Conservation (phyloP, 2,113 vertebrate genomes). For the Pomatostomus ruficeps region DNA sequence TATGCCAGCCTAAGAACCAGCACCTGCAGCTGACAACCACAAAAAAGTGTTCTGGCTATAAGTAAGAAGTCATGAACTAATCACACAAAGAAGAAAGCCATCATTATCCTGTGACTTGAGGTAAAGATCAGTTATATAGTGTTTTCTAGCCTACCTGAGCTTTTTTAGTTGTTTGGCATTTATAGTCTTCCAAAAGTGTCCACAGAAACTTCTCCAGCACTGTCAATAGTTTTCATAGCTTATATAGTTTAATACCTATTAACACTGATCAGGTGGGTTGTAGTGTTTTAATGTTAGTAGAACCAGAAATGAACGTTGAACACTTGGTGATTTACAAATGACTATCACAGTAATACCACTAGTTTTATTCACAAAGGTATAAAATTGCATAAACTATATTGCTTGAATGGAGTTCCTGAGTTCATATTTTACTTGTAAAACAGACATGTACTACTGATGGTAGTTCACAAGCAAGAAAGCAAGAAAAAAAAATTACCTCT, state of each 20-base stretch:
- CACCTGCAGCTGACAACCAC: not conserved
- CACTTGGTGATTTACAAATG: not conserved
- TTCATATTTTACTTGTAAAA: not conserved
- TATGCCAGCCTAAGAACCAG: not conserved
- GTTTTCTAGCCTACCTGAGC: not conserved
- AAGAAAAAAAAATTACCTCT: not conserved
- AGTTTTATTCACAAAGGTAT: not conserved
- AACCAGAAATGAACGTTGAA: not conserved
- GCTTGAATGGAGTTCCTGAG: not conserved
- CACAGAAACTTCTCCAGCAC: not conserved
- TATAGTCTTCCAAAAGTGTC: not conserved
- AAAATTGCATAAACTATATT: not conserved
- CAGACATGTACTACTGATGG: not conserved
- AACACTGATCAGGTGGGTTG: not conserved
- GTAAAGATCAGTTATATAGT: not conserved
- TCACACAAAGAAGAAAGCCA: not conserved
- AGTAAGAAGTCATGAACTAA: not conserved
- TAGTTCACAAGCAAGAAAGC: not conserved
- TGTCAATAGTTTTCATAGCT: not conserved
- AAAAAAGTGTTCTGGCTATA: not conserved
- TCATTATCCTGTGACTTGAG: not conserved
- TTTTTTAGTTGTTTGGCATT: not conserved
- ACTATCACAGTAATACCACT: not conserved
- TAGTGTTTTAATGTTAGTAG: not conserved
- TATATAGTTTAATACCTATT: not conserved